These are phyloP conservation scores for Oncorhynchus masou DNA, from an alignment of 2,113 vertebrate genomes.

Conservation along the genomic window DNA sequence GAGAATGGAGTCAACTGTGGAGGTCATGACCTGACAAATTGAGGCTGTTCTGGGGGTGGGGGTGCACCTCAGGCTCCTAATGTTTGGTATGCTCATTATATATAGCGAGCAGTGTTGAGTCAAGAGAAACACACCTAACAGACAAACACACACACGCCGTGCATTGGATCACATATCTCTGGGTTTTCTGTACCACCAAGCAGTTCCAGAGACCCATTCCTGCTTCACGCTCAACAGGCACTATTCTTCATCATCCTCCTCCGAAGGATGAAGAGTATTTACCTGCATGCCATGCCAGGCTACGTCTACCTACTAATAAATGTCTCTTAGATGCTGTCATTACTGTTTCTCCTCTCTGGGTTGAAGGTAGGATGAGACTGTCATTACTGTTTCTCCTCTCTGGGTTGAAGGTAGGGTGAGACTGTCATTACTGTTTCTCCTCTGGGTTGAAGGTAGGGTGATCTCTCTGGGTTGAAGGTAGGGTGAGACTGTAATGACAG, in stretches of 20 bases:
- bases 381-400: too few relatives aligned
- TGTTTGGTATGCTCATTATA: background rate
- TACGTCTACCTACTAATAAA: slow-evolving; percentile 30
- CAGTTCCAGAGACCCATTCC: background rate
- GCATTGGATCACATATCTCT: too few relatives aligned
- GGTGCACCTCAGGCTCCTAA: too few relatives aligned
- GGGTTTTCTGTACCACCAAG: background rate
- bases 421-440: too few relatives aligned
- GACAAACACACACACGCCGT: background rate
- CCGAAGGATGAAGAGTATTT: slow-evolving; percentile 24
- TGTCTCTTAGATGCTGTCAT: slow-evolving; percentile 18
- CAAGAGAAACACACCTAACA: background rate
- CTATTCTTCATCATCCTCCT: slow-evolving; percentile 21
- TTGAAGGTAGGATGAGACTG: too few relatives aligned
- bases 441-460: background rate
- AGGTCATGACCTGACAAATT: background rate
- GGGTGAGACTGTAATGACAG: too few relatives aligned
- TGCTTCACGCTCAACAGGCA: slow-evolving; percentile 24
- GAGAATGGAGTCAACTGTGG: background rate
- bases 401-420: too few relatives aligned
- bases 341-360: too few relatives aligned
- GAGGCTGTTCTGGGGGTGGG: too few relatives aligned
- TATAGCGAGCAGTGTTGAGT: too few relatives aligned
- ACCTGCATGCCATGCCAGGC: slow-evolving; percentile 47
- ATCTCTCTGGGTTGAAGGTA: background rate